These are phyloP conservation scores for Hemicentrotus pulcherrimus DNA, from an alignment of 35 echinoderm and acorn worm species.

Conservation along the genomic window DNA sequence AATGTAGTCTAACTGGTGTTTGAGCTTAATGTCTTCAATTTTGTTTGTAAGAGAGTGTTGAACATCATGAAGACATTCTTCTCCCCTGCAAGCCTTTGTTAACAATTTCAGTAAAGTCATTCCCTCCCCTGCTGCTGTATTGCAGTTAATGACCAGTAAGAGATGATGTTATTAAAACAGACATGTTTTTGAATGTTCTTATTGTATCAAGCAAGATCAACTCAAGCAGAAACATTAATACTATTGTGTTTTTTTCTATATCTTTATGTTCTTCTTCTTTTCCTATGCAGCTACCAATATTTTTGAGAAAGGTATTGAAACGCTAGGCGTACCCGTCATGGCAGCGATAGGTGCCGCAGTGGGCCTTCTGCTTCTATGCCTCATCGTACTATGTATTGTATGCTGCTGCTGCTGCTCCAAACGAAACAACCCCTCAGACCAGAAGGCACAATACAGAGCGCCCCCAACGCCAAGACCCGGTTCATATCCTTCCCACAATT, in stretches of 20 bases:
- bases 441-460: constrained; percentile 73
- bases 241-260: background rate
- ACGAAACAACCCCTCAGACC: constrained; percentile 63
- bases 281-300: constrained; percentile 54
- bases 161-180: too few species aligned
- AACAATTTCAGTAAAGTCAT: too few species aligned
- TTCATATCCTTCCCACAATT: constrained; percentile 81
- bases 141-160: too few species aligned
- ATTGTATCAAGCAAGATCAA: too few species aligned
- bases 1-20: too few species aligned
- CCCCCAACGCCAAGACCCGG: constrained; percentile 70
- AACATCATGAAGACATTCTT: too few species aligned
- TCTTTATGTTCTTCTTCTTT: background rate
- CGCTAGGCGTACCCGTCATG: constrained; percentile 67
- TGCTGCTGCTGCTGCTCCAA: constrained; percentile 87
- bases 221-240: background rate
- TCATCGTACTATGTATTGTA: constrained; percentile 62
- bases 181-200: too few species aligned
- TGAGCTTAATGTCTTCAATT: too few species aligned
- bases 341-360: constrained; percentile 69
- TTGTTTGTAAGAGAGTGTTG: too few species aligned
- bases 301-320: constrained; percentile 59
- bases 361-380: constrained; percentile 60
- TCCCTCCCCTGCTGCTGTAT: too few species aligned
- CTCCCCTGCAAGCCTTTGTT: too few species aligned